Conservation (phyloP, 2,888 invertebrate genomes). For the Parascotia fuliginaria region DNA sequence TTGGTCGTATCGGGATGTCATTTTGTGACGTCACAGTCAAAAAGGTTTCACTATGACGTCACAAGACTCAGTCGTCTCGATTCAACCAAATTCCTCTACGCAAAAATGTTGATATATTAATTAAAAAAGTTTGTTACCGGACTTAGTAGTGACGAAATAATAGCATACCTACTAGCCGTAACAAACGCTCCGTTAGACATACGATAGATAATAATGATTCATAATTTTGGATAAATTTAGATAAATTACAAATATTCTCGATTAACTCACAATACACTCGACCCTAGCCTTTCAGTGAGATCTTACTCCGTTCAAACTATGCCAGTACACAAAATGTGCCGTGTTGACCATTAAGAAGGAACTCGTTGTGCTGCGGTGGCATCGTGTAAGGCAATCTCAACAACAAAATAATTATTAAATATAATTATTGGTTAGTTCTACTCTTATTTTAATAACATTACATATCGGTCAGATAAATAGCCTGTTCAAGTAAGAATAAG, state of each 20-base stretch:
- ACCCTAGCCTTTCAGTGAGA: not conserved
- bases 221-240: slow-evolving; percentile 10
- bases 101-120: no score
- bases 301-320: slow-evolving; percentile 8
- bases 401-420: not conserved
- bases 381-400: slow-evolving; percentile 1
- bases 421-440: no score
- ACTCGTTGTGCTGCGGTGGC: slow-evolving; percentile 17
- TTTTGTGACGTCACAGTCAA: no score
- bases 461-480: no score
- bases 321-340: slow-evolving; percentile 71
- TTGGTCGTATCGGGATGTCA: no score
- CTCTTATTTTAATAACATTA: no score
- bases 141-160: not conserved
- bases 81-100: no score
- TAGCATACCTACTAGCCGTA: slow-evolving; percentile 4
- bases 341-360: slow-evolving; percentile 59
- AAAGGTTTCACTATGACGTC: no score
- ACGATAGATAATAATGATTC: not conserved
- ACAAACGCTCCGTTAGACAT: slow-evolving; percentile 10
- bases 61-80: no score
- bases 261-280: not conserved
- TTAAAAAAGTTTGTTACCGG: not conserved
- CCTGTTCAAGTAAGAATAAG: no score
- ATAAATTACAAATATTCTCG: slow-evolving; percentile 9